Conservation (phyloP, 2,113 vertebrate species). For the Lagopus muta region DNA sequence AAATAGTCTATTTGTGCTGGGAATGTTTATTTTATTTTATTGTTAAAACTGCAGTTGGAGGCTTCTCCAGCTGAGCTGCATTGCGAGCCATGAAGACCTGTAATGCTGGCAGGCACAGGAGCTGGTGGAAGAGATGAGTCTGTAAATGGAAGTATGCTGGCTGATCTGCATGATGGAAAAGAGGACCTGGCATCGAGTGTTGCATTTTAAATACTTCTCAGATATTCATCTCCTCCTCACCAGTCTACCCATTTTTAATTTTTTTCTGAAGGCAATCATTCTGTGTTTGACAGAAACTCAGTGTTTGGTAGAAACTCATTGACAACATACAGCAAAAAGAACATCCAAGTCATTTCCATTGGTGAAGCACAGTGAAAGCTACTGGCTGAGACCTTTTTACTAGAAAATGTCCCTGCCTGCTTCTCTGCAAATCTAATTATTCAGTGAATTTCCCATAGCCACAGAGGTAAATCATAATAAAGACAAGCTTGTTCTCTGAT, state of each 20-base stretch:
- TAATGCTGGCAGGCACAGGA: background rate
- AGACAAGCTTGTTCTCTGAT: background rate
- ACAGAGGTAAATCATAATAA: background rate
- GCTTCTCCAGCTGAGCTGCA: background rate
- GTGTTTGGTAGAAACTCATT: background rate
- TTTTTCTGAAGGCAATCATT: background rate
- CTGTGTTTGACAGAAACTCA: background rate
- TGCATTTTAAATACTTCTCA: background rate
- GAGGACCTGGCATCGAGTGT: background rate
- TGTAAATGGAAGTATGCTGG: background rate
- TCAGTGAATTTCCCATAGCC: background rate
- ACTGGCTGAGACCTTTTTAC: background rate
- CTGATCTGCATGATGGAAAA: background rate
- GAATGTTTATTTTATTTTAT: conserved; percentile 26
- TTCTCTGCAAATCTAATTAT: conserved; percentile 5
- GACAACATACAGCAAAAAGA: background rate
- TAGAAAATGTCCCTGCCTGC: background rate
- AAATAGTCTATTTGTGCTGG: background rate
- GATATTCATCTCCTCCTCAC: background rate
- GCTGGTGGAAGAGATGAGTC: background rate
- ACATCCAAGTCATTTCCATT: background rate
- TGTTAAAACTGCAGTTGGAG: conserved; percentile 10
- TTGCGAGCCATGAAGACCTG: background rate
- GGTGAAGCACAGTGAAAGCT: background rate
- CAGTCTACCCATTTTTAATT: background rate